phyloP scores from a whole-genome alignment of 2,888 invertebrate species.

The Tholera decimalis region DNA sequence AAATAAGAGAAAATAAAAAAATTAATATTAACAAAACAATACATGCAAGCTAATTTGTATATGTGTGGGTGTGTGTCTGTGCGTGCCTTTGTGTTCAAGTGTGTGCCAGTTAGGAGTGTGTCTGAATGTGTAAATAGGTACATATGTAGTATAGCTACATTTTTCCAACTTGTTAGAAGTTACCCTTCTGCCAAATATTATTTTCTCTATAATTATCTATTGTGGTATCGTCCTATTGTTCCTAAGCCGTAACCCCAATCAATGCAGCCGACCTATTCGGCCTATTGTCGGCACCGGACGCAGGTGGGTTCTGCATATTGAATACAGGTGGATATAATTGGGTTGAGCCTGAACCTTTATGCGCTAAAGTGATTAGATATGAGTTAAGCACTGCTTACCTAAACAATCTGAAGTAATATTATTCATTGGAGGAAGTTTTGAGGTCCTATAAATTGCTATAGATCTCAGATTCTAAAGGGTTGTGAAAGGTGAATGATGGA shows the following conservation, averaged over 20 bases:
- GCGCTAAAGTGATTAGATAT: slow-evolving; percentile 15
- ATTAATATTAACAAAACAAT: too few relatives aligned
- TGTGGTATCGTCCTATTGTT: slow-evolving; percentile 35
- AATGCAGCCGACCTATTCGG: slow-evolving; percentile 30
- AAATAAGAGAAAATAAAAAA: too few relatives aligned
- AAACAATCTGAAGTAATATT: not conserved
- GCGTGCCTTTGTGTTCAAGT: too few relatives aligned
- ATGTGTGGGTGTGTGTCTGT: too few relatives aligned
- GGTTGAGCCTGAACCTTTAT: slow-evolving; percentile 22
- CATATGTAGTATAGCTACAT: too few relatives aligned
- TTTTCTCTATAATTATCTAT: slow-evolving; percentile 8
- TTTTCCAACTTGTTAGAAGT: not conserved
- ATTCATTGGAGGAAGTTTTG: not conserved
- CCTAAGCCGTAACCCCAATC: slow-evolving; percentile 21
- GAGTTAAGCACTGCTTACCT: not conserved
- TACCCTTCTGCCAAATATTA: slow-evolving; percentile 21
- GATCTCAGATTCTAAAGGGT: not conserved
- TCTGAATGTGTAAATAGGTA: too few relatives aligned
- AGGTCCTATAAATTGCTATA: not conserved
- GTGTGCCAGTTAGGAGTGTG: too few relatives aligned
- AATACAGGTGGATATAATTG: slow-evolving; percentile 41
- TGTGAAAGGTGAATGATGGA: not conserved
- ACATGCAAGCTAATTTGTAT: too few relatives aligned
- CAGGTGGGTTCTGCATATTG: slow-evolving; percentile 22
- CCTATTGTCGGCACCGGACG: slow-evolving; percentile 28